These are phyloP conservation scores for Callospermophilus lateralis DNA, from an alignment of 2,113 vertebrate genomes.

Conservation along the genomic window DNA sequence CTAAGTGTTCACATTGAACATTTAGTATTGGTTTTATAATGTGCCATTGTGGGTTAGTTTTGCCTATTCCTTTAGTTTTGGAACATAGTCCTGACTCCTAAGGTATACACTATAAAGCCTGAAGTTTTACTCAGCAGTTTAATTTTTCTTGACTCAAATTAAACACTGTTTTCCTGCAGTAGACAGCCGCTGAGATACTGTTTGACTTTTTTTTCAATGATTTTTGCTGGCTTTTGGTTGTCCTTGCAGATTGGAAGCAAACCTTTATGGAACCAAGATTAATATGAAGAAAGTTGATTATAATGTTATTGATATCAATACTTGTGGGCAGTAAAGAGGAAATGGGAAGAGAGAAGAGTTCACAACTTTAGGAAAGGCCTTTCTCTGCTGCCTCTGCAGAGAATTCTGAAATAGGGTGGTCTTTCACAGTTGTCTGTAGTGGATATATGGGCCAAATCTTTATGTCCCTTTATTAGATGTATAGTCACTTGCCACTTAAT, in stretches of 20 bases:
- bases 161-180: neutral
- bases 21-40: neutral
- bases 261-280: neutral
- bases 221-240: neutral
- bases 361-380: neutral
- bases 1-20: neutral
- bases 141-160: neutral
- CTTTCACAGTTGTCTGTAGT: neutral
- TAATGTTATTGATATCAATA: neutral
- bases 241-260: neutral
- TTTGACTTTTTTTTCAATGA: neutral
- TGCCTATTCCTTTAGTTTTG: neutral
- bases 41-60: neutral
- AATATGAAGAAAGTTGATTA: conserved; percentile 27
- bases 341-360: neutral
- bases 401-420: neutral
- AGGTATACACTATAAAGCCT: neutral
- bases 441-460: neutral
- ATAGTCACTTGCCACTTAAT: neutral
- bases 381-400: neutral
- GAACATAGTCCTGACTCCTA: neutral
- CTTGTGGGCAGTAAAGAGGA: neutral
- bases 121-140: neutral
- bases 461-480: neutral
- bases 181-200: too few relatives aligned